Percentiles rank a stretch among this genome's conserved stretches.
Evolutionary conservation across 1,140 invertebrate genomes (phyloP).

Genomic region (Proctacanthus coquilletti): DNA sequence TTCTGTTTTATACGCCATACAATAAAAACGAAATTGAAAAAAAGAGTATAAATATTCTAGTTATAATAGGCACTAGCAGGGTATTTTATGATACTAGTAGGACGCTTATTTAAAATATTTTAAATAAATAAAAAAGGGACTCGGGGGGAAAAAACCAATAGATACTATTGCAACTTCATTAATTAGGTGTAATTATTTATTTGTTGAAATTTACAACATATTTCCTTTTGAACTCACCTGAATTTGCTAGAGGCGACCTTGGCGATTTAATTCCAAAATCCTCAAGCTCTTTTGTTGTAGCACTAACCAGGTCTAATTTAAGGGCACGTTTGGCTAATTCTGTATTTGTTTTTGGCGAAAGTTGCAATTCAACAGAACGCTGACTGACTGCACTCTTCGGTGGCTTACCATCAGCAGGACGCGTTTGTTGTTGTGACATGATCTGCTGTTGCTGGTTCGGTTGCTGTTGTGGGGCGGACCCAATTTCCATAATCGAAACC

Average conservation of each 20-base stretch:
- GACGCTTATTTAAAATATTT: no score
- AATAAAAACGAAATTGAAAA: no score
- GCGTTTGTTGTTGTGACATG: neutral
- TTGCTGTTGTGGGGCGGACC: constrained; percentile 6
- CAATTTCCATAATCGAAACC: neutral
- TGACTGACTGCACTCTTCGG: constrained; percentile 38
- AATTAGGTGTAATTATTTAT: no score
- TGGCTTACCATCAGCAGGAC: constrained; percentile 1
- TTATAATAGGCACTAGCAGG: no score
- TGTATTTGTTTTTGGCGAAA: constrained; percentile 29
- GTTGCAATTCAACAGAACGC: constrained; percentile 36
- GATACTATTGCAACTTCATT: no score
- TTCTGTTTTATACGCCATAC: no score
- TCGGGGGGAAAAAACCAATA: no score
- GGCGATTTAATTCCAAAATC: constrained; percentile 25
- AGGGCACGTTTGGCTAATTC: constrained; percentile 48
- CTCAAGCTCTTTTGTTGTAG: constrained; percentile 19
- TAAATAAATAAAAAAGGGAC: no score
- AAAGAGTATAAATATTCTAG: no score
- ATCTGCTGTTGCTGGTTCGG: constrained; percentile 2
- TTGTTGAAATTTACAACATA: no score
- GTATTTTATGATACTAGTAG: no score
- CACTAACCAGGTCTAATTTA: constrained; percentile 34
- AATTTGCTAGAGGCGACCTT: constrained; percentile 22
- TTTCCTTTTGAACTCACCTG: constrained; percentile 17